A percentile compares a stretch with the other conserved stretches of the same genome.
Conservation (phyloP, 2,888 invertebrate genomes). For the Mongoloraphidia duomilia region DNA sequence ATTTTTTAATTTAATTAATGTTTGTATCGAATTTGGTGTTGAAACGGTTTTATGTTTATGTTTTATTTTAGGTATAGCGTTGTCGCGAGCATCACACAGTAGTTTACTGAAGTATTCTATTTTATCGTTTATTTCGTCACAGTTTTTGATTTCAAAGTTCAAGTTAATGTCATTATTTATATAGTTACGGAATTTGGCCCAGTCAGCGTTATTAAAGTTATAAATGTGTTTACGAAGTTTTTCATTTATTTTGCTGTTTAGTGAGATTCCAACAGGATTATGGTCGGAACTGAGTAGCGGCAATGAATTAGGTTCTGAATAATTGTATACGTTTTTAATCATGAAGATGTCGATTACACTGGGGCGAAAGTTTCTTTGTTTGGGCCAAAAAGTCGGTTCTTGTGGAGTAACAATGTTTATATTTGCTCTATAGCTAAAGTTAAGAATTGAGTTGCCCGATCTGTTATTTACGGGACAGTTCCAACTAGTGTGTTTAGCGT, state of each 20-base stretch:
- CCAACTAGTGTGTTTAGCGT: constrained; percentile 17
- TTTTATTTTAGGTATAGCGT: no score
- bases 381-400: constrained; percentile 16
- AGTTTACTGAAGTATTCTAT: neutral
- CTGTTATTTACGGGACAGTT: constrained; percentile 13
- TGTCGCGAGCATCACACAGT: neutral
- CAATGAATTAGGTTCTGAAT: constrained; percentile 6
- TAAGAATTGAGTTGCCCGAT: constrained; percentile 11
- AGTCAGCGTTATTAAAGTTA: constrained; percentile 6
- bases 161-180: constrained; percentile 1
- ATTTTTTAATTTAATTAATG: no score
- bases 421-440: constrained; percentile 11
- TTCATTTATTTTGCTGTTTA: neutral
- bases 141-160: constrained; percentile 1
- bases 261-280: constrained; percentile 12
- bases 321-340: constrained; percentile 15
- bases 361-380: constrained; percentile 11
- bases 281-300: constrained; percentile 18
- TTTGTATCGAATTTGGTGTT: no score
- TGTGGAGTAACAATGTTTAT: constrained; percentile 12
- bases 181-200: constrained; percentile 6
- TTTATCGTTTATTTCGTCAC: neutral
- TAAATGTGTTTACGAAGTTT: neutral
- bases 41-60: no score
- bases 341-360: constrained; percentile 17